Evolutionary conservation across 2,113 vertebrate species (phyloP).

Genomic region (Xyliphius kryptos): DNA sequence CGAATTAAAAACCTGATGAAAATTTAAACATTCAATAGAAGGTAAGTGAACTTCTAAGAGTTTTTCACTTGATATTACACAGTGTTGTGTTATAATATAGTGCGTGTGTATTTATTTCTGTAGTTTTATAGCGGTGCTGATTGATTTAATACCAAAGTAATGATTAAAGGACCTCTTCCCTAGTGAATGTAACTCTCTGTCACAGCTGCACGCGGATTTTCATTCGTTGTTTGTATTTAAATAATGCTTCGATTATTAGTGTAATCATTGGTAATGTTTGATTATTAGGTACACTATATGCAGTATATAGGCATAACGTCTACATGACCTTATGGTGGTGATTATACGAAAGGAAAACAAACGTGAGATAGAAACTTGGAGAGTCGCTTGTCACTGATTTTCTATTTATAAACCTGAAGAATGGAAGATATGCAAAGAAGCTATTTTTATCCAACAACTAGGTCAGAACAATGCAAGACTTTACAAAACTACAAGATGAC

Average conservation of each 20-base stretch:
- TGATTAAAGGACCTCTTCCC: background rate
- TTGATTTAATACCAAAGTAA: too few species aligned
- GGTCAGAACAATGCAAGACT: constrained; percentile 2
- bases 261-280: background rate
- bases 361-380: too few species aligned
- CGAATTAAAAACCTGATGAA: too few species aligned
- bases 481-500: background rate
- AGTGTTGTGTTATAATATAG: too few species aligned
- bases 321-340: background rate
- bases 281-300: rapidly evolving
- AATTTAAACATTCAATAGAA: background rate
- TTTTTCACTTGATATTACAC: background rate
- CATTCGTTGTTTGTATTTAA: background rate
- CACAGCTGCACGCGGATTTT: background rate
- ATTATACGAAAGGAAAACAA: background rate
- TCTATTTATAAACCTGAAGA: constrained; percentile 23
- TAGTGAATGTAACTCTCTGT: background rate
- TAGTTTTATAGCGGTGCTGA: background rate
- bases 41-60: background rate
- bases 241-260: background rate
- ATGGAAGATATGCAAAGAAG: background rate
- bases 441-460: background rate
- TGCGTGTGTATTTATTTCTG: background rate
- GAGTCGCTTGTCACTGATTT: background rate
- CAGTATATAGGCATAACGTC: too few species aligned